Base-by-base conservation (phyloP, 2,888 invertebrate genomes). In the Zaprionus lineosus region DNA sequence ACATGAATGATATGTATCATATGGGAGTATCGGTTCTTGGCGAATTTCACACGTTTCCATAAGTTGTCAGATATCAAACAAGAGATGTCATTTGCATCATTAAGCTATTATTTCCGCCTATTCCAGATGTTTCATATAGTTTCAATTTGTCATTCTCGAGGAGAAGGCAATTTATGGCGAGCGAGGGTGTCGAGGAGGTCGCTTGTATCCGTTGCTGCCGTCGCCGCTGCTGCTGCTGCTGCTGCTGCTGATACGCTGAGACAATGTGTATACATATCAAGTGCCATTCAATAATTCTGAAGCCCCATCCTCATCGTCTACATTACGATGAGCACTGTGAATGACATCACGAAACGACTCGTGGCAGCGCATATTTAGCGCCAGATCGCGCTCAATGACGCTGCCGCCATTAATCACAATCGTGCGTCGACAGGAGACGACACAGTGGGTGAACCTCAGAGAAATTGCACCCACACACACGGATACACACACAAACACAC, bases 91-190 rank as follows among this genome's bases (percentile, higher is more conserved):
- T 79, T 81, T 73, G 65, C 68, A 73, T 83, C 70, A 83, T 81
- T 83, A 81, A 81, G 83, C 63, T 62, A 83, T 78, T 83, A 83
- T 81, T 81, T 81, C 81, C 81, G 85, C 79, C 70, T 70, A 55
- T 63, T 57, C 50, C 67, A 66, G 58, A 59, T 46, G 62, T 36
- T 43, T 29, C 43, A 60, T 43, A 77, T 66, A 31, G 60, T 64
- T 53, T 59, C 84, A 62, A 57, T 70, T 70, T 83, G 72, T 78
- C 85, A 78, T 48, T 65, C 55, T n/a, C n/a, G n/a, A n/a, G n/a
- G n/a, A n/a, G n/a, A n/a, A n/a, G n/a, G n/a, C n/a, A n/a, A n/a
- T n/a, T n/a, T n/a, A n/a, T n/a, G n/a, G n/a, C n/a, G n/a, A n/a
- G n/a, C n/a, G n/a, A n/a, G n/a, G n/a, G n/a, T n/a, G n/a, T n/a